Evolutionary conservation across 2,113 vertebrate species (phyloP).

Genomic region (Holacanthus passer): DNA sequence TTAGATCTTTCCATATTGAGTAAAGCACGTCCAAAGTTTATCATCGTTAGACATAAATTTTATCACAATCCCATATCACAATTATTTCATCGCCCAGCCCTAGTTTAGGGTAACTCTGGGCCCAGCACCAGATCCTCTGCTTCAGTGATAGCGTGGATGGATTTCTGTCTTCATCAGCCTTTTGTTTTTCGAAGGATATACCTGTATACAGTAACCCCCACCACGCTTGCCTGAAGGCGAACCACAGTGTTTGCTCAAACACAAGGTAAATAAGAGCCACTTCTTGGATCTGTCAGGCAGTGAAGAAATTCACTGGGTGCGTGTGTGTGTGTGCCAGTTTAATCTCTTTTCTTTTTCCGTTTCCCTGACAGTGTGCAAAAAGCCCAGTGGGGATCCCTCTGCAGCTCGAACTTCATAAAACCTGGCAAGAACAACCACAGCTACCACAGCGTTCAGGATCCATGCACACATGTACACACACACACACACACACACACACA

Average conservation of each 20-base stretch:
- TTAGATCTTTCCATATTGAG: no score
- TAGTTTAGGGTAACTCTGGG: neutral
- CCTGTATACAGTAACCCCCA: constrained; percentile 40
- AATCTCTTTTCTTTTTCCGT: constrained; percentile 50
- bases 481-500: constrained; percentile 6
- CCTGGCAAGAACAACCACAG: constrained; percentile 12
- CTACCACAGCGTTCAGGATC: neutral
- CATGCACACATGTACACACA: neutral
- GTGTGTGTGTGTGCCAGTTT: constrained; percentile 17
- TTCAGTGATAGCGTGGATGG: neutral
- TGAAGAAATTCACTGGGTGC: constrained; percentile 39
- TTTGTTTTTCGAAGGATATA: constrained; percentile 55
- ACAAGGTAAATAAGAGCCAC: constrained; percentile 59
- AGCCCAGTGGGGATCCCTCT: constrained; percentile 48
- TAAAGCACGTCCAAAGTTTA: no score
- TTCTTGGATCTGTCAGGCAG: constrained; percentile 45
- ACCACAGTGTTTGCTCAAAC: constrained; percentile 60
- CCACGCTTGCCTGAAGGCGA: constrained; percentile 44
- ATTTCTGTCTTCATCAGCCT: constrained; percentile 50
- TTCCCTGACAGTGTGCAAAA: constrained; percentile 49
- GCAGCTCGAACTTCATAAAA: constrained; percentile 58
- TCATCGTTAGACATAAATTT: no score
- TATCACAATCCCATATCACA: no score
- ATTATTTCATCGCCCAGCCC: no score
- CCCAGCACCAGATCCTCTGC: constrained; percentile 18